These are phyloP conservation scores for Mormyrus iriodes DNA, from an alignment of 2,113 vertebrate genomes.

Conservation along the genomic window DNA sequence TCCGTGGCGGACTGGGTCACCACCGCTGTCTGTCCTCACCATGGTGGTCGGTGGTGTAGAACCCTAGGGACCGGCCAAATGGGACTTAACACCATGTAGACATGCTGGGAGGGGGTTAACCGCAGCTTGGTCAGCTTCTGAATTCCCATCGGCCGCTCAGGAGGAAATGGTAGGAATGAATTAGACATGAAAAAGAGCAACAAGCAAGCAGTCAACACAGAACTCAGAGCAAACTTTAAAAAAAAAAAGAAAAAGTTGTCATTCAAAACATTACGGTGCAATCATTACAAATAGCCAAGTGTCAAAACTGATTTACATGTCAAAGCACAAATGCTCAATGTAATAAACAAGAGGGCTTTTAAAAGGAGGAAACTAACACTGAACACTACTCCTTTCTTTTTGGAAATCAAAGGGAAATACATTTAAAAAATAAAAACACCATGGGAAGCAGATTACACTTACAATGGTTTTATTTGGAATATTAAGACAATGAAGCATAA, in stretches of 20 bases:
- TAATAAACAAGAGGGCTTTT: neutral
- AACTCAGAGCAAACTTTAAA: neutral
- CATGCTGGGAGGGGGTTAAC: neutral
- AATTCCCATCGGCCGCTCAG: neutral
- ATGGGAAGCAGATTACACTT: conserved; percentile 60
- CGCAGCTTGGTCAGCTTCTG: neutral
- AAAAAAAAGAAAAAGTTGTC: too few relatives aligned
- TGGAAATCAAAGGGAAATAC: neutral
- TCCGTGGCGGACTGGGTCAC: conserved; percentile 38
- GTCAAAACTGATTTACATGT: neutral
- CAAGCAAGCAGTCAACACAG: neutral
- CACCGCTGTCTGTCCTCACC: conserved; percentile 25
- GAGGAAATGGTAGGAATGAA: neutral
- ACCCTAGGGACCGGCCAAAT: neutral
- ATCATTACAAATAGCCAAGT: neutral
- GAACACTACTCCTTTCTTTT: neutral
- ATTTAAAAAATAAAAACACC: conserved; percentile 5
- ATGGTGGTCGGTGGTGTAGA: neutral
- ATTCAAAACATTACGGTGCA: neutral
- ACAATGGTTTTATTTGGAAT: conserved; percentile 70
- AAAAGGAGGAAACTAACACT: neutral
- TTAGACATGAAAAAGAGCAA: neutral
- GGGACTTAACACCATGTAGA: neutral
- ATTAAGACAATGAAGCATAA: conserved; percentile 75
- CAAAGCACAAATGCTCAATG: neutral